Evolutionary conservation across 2,797 vertebrate genomes (phyloP).

Genomic region (Pelochelys cantorii): DNA sequence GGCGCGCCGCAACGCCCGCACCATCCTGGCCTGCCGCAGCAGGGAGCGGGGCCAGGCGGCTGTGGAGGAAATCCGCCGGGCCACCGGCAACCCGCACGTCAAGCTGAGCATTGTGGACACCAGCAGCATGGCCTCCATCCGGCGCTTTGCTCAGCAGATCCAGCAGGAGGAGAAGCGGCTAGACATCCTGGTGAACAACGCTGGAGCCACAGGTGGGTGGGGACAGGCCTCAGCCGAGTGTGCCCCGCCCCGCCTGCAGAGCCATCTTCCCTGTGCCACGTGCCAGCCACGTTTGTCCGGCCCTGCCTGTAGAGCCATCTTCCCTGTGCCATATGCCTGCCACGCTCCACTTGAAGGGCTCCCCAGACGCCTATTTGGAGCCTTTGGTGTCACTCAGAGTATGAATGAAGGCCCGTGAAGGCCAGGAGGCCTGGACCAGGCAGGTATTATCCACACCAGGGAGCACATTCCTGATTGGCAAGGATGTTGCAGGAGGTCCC

Average conservation of each 20-base stretch:
- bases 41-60: conserved; percentile 76
- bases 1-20: conserved; percentile 85
- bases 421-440: no score
- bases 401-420: no score
- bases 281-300: neutral
- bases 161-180: conserved; percentile 82
- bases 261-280: neutral
- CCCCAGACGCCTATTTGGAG: no score
- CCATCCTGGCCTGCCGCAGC: conserved; percentile 88
- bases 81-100: conserved; percentile 80
- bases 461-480: no score
- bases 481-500: no score
- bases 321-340: rapidly evolving
- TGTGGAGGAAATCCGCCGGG: conserved; percentile 79
- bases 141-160: conserved; percentile 79
- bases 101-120: conserved; percentile 85
- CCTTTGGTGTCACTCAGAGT: no score
- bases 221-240: no score
- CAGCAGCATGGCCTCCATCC: conserved; percentile 85
- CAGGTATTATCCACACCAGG: no score
- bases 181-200: conserved; percentile 91
- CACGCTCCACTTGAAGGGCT: no score
- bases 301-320: neutral
- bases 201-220: conserved; percentile 80
- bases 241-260: neutral